Percentiles rank a stretch among this genome's conserved stretches.
Evolutionary conservation across 2,113 vertebrate genomes (phyloP).

Genomic region (Antechinus flavipes): DNA sequence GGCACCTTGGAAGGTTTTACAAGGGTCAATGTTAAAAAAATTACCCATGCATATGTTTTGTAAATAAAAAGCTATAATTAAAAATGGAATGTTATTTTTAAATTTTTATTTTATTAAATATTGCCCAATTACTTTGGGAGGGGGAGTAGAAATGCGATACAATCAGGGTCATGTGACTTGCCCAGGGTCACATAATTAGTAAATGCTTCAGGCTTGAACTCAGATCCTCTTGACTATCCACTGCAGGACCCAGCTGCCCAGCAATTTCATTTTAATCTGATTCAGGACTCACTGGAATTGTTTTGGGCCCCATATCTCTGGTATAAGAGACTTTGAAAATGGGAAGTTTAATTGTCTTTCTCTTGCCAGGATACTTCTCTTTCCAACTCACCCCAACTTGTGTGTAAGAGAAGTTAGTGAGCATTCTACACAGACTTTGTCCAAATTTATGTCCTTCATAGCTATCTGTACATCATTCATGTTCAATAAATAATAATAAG

Average conservation of each 20-base stretch:
- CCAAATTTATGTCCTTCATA: slow-evolving; percentile 2
- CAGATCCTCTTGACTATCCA: no score
- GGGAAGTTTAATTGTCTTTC: not conserved
- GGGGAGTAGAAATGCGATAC: no score
- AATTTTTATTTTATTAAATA: not conserved
- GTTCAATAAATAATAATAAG: not conserved
- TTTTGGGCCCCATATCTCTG: not conserved
- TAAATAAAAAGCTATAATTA: no score
- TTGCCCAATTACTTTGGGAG: not conserved
- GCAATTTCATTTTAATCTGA: not conserved
- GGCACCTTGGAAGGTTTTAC: no score
- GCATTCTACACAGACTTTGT: not conserved
- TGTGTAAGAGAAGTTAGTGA: not conserved
- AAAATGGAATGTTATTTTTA: not conserved
- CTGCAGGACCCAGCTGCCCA: no score
- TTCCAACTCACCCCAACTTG: not conserved
- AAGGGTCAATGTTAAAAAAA: no score
- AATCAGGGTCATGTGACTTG: no score
- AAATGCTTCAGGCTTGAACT: no score
- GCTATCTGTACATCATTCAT: not conserved
- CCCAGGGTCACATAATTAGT: no score
- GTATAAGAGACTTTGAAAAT: not conserved
- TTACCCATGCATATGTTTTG: no score
- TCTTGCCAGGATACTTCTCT: not conserved
- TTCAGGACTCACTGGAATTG: not conserved